These are phyloP conservation scores for Drosophila ogumai DNA, from an alignment of 1,140 invertebrate genomes.

Conservation along the genomic window DNA sequence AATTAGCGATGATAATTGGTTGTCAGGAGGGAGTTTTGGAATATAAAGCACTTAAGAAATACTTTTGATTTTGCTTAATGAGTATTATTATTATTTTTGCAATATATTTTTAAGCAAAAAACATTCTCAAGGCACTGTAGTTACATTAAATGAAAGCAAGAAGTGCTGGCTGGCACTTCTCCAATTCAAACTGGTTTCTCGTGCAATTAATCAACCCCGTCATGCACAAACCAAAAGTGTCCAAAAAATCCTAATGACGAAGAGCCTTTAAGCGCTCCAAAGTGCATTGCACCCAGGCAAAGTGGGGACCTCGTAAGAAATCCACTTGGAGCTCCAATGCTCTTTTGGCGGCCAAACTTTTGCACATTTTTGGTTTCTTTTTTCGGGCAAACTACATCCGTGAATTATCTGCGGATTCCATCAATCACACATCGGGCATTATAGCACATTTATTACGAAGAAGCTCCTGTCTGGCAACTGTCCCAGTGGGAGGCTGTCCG, in stretches of 20 bases:
- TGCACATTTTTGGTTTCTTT: neutral
- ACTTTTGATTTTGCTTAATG: neutral
- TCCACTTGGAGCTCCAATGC: conserved; percentile 1
- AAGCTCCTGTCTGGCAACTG: conserved; percentile 7
- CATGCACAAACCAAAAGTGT: conserved; percentile 12
- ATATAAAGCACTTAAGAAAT: neutral
- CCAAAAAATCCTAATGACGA: conserved; percentile 29
- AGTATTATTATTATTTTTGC: neutral
- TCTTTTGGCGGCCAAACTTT: conserved; percentile 8
- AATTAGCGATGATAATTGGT: conserved; percentile 11
- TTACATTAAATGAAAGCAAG: conserved; percentile 4
- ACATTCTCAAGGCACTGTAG: conserved; percentile 12
- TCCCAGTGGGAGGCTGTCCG: conserved; percentile 11
- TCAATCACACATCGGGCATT: conserved; percentile 22
- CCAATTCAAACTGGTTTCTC: conserved; percentile 30
- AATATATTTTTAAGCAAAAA: neutral
- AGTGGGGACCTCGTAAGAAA: neutral
- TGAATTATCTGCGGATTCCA: conserved; percentile 21
- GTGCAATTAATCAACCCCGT: conserved; percentile 29
- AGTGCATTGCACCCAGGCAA: conserved; percentile 22
- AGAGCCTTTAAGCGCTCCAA: conserved; percentile 4
- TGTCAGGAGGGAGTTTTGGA: neutral
- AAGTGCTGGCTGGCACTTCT: neutral
- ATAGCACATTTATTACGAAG: conserved; percentile 18
- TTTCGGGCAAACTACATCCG: neutral